Evolutionary conservation across 2,113 vertebrate species (phyloP), one percentile per base, ranked within the genome.

Genomic region (Gobio gobio): DNA sequence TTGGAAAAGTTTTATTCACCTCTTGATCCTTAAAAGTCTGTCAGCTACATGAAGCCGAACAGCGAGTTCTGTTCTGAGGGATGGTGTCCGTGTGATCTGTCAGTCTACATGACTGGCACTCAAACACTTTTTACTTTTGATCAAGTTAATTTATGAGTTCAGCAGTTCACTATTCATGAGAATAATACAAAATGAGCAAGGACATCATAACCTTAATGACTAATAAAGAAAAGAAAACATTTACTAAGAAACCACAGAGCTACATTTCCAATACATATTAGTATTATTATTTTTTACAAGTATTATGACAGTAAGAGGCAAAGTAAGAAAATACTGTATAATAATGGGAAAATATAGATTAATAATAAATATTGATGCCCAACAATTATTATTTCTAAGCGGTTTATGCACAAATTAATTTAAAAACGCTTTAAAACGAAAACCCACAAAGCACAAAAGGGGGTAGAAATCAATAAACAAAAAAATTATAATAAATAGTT

Each of bases 1-100:
- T 63, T 83, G 72, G 13, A 7, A 73, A 47, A 66, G 58, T 45
- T 43, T 26, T 51, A 13, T 63, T 29, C 59, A 54, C 58, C 59
- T 84, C 74, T n/a, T 33, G 20, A 49, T 66, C 45, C 81, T 74
- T 49, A 56, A 54, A 59, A 58, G 7, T 73, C 54, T 29, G 82
- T 83, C 68, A 51, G 45, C 29, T 36, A 36, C 64, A 36, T 66
- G 26, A 68, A 56, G 26, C 22, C 12, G 4, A 40, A 18, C 43
- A 20, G 33, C 33, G 13, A 29, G 20, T 56, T 56, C 18, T 56
- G 54, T 22, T 72, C 26, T 33, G 18, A 7, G 36, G 16, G 43
- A 14, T 56, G 22, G 20, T 72, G 6, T 49, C 59, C 2, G 4
- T 49, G 8, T 79, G 20, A 63, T 79, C 66, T 70, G 36, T 70